These are phyloP conservation scores for Sander lucioperca DNA, from an alignment of 2,113 vertebrate genomes.

Conservation along the genomic window DNA sequence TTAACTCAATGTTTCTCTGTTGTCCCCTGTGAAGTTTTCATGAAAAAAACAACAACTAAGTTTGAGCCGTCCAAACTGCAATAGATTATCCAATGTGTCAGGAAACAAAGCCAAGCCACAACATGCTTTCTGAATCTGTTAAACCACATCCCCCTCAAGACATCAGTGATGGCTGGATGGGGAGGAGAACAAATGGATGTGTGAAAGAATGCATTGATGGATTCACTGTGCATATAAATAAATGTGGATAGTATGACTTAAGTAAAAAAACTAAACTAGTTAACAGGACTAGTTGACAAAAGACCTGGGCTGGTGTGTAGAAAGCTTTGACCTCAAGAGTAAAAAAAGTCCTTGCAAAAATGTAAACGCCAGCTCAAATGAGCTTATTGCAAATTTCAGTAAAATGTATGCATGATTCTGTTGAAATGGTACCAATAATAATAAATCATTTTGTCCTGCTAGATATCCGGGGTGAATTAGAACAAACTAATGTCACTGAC, in stretches of 20 bases:
- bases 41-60: conserved; percentile 68
- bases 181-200: conserved; percentile 34
- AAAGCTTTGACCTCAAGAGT: not conserved
- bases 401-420: not conserved
- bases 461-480: not conserved
- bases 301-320: not conserved
- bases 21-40: conserved; percentile 76
- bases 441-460: not conserved
- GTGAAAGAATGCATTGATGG: conserved; percentile 7
- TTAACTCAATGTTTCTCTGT: conserved; percentile 77
- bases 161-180: conserved; percentile 23
- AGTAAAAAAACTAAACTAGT: conserved; percentile 3
- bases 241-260: not conserved
- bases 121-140: conserved; percentile 59
- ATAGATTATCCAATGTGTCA: conserved; percentile 74
- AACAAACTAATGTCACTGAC: not conserved
- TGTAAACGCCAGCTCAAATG: not conserved
- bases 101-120: conserved; percentile 73
- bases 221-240: not conserved
- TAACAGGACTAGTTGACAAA: not conserved
- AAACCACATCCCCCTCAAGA: conserved; percentile 61
- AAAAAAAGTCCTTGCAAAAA: not conserved
- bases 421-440: not conserved
- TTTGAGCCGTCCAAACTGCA: conserved; percentile 59
- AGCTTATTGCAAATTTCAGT: not conserved